Evolutionary conservation across 2,797 vertebrate genomes (phyloP).

Genomic region (Galago senegalensis): DNA sequence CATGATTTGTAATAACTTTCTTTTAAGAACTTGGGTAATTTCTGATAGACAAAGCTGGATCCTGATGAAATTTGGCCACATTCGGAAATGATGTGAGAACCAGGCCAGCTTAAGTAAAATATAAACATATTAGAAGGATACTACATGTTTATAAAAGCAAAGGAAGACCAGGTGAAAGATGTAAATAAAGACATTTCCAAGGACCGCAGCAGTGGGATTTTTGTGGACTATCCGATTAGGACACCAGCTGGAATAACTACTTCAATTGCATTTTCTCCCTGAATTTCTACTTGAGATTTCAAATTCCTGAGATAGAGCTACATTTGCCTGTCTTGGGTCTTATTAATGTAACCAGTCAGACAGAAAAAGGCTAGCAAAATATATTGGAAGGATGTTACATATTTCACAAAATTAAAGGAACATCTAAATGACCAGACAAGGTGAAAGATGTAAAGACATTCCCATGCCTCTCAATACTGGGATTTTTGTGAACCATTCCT

Average conservation of each 20-base stretch:
- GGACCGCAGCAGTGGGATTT: not conserved
- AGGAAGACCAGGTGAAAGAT: not conserved
- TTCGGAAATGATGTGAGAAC: conserved; percentile 26
- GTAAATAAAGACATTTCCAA: not conserved
- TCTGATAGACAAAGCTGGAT: not conserved
- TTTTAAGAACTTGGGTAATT: not conserved
- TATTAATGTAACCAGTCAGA: not conserved
- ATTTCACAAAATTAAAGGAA: too few relatives aligned
- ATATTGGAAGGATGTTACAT: too few relatives aligned
- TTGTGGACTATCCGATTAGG: not conserved
- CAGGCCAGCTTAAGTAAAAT: not conserved
- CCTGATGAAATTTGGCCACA: not conserved
- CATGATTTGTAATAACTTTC: not conserved
- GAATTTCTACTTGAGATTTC: not conserved
- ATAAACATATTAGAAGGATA: not conserved
- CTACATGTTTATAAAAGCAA: not conserved
- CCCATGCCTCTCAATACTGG: not conserved
- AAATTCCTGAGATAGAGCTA: not conserved
- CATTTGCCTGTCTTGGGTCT: not conserved
- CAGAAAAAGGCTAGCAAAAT: not conserved
- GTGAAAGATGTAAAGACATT: not conserved
- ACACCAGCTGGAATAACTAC: not conserved
- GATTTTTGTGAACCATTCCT: not conserved
- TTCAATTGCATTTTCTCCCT: not conserved
- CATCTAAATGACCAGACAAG: not conserved